Percentiles rank a stretch among this genome's conserved stretches.
Evolutionary conservation across 1,140 invertebrate genomes (phyloP).

Genomic region (Apis laboriosa): DNA sequence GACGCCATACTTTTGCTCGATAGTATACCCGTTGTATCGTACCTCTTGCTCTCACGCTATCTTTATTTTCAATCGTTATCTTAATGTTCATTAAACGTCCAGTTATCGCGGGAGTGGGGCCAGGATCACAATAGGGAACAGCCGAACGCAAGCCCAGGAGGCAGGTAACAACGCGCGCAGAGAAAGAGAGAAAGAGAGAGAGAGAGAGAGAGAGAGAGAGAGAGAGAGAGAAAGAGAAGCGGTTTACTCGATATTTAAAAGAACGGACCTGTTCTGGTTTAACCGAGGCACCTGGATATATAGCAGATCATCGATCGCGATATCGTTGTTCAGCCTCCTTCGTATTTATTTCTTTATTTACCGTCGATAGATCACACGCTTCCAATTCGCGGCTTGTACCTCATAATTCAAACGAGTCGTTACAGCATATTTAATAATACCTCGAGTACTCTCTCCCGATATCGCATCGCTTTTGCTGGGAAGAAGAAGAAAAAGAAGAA

Average conservation of each 20-base stretch:
- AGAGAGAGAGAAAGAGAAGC: too few species aligned
- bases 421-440: slow-evolving; percentile 49
- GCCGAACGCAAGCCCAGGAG: slow-evolving; percentile 22
- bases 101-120: slow-evolving; percentile 10
- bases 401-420: slow-evolving; percentile 40
- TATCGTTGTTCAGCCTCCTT: slow-evolving; percentile 44
- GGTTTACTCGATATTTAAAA: slow-evolving; percentile 30
- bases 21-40: neutral
- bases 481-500: neutral
- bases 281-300: slow-evolving; percentile 43
- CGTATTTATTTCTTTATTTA: slow-evolving; percentile 49
- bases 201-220: too few species aligned
- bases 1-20: neutral
- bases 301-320: slow-evolving; percentile 53
- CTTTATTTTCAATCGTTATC: slow-evolving; percentile 52
- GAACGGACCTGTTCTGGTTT: slow-evolving; percentile 29
- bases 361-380: slow-evolving; percentile 51
- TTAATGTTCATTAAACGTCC: slow-evolving; percentile 51
- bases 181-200: too few species aligned
- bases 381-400: slow-evolving; percentile 50
- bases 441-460: neutral
- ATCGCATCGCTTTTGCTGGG: neutral
- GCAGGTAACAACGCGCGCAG: neutral
- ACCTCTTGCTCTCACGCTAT: slow-evolving; percentile 38
- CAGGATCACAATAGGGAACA: slow-evolving; percentile 29